phyloP scores from a whole-genome alignment of 2,888 invertebrate genomes.

The Dascillus cervinus region DNA sequence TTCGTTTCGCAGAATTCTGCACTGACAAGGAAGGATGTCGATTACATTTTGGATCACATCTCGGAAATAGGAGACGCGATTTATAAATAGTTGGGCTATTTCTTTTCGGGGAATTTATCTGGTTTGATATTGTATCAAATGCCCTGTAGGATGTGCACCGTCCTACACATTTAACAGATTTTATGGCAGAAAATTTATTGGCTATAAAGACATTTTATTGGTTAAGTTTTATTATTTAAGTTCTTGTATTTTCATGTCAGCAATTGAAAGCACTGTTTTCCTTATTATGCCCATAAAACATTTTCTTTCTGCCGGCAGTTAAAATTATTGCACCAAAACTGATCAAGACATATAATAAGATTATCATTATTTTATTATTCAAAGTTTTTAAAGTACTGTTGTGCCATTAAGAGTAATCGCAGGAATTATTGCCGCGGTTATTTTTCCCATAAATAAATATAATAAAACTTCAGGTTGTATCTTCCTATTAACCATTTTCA shows the following conservation, averaged over 20 bases:
- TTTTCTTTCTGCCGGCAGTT: conserved; percentile 30
- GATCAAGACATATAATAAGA: conserved; percentile 36
- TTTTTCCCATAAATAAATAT: too few species aligned
- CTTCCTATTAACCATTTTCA: too few species aligned
- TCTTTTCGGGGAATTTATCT: too few species aligned
- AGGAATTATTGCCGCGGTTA: too few species aligned
- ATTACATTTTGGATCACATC: conserved; percentile 55
- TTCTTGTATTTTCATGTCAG: conserved; percentile 43
- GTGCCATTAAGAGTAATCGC: too few species aligned
- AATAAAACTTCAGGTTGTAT: too few species aligned
- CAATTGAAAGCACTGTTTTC: conserved; percentile 40
- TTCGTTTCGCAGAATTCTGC: conserved; percentile 57
- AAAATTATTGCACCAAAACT: conserved; percentile 31
- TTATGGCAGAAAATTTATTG: conserved; percentile 41
- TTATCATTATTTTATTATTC: conserved; percentile 17
- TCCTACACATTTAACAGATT: conserved; percentile 33
- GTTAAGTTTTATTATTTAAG: conserved; percentile 43
- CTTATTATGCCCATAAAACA: conserved; percentile 39
- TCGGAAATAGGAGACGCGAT: conserved; percentile 46
- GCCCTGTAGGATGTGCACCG: too few species aligned
- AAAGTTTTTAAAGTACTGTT: too few species aligned
- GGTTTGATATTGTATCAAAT: conserved; percentile 35
- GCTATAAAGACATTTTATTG: conserved; percentile 42
- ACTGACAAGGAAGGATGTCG: conserved; percentile 48
- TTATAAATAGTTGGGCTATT: conserved; percentile 9